These are phyloP conservation scores for Corydoras maculifer DNA, from an alignment of 2,113 vertebrate genomes.

Conservation along the genomic window DNA sequence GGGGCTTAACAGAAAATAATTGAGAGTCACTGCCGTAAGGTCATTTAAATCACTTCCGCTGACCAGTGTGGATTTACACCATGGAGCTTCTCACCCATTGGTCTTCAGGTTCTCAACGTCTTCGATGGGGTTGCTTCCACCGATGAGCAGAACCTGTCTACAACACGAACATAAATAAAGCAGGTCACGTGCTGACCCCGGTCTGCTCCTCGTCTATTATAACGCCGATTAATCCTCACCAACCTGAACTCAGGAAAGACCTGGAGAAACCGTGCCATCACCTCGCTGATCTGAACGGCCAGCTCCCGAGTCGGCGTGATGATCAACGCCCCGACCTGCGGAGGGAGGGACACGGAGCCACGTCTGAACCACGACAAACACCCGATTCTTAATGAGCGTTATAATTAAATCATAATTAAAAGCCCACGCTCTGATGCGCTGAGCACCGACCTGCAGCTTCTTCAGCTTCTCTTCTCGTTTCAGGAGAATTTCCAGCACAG, in stretches of 20 bases:
- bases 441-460: constrained; percentile 77
- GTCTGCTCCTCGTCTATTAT: background rate
- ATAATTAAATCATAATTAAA: too few species aligned
- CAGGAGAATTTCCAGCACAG: constrained; percentile 83
- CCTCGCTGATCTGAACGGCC: constrained; percentile 87
- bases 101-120: constrained; percentile 86
- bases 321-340: constrained; percentile 85
- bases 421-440: too few species aligned
- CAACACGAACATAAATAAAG: background rate
- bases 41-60: too few species aligned
- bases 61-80: too few species aligned
- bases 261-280: constrained; percentile 74
- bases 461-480: constrained; percentile 83
- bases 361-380: background rate
- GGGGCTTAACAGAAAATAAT: too few species aligned
- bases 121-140: constrained; percentile 87
- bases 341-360: background rate
- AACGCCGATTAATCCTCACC: constrained; percentile 19
- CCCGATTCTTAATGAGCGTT: background rate
- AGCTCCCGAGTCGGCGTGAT: constrained; percentile 91
- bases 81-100: constrained; percentile 65
- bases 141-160: constrained; percentile 91
- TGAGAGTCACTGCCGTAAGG: background rate
- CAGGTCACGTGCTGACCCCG: background rate
- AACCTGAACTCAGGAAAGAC: constrained; percentile 84